A percentile compares a stretch with the other conserved stretches of the same genome.
phyloP scores from a whole-genome alignment of 2,797 vertebrate genomes.

The Propithecus deckenii region DNA sequence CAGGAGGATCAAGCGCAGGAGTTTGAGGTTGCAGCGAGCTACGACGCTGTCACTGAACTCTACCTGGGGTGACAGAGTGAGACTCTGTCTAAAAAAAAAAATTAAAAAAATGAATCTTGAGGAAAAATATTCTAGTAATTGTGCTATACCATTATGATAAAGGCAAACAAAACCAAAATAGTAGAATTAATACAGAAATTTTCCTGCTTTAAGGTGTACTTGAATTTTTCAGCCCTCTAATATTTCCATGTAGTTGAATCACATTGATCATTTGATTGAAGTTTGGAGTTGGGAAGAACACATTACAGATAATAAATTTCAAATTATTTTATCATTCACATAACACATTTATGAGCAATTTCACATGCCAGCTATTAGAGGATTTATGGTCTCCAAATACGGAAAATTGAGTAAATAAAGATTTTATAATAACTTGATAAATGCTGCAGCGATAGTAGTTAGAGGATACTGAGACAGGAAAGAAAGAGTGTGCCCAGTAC shows the following conservation, averaged over 20 bases:
- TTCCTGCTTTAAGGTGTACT: not conserved
- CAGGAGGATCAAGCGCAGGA: too few species aligned
- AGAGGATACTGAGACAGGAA: not conserved
- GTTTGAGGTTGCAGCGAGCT: too few species aligned
- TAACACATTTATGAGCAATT: not conserved
- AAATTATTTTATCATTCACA: not conserved
- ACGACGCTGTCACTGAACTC: too few species aligned
- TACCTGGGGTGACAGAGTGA: too few species aligned
- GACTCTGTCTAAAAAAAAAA: too few species aligned
- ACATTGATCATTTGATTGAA: not conserved
- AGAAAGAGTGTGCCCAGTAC: fast-evolving
- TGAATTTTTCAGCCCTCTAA: not conserved
- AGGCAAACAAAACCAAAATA: not conserved
- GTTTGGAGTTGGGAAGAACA: not conserved
- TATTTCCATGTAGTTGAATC: not conserved
- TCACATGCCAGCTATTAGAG: not conserved
- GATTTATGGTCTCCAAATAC: not conserved
- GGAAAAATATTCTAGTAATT: not conserved
- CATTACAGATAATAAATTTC: not conserved
- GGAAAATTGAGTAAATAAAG: not conserved
- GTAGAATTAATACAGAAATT: not conserved
- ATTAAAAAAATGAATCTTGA: too few species aligned
- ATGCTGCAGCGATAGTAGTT: not conserved
- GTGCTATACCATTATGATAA: not conserved
- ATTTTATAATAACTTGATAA: not conserved